Evolutionary conservation across 1,140 invertebrate genomes (phyloP).

Genomic region (Drosophila novamexicana): DNA sequence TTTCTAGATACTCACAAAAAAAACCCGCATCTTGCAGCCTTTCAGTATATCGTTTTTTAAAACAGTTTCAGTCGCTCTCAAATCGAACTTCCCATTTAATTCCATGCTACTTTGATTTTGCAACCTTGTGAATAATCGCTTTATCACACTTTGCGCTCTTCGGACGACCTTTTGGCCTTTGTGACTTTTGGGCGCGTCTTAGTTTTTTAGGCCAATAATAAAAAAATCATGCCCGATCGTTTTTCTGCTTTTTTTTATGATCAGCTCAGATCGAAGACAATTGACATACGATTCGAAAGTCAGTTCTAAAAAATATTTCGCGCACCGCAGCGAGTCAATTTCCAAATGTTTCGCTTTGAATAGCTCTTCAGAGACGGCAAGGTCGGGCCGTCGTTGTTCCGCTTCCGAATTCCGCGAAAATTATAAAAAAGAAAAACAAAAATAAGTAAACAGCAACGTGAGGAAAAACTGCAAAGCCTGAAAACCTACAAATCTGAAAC

Average conservation of each 20-base stretch:
- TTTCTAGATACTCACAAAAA: no score
- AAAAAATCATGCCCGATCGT: constrained; percentile 63
- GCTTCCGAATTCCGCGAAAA: constrained; percentile 75
- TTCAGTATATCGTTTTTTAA: background rate
- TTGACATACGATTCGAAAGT: constrained; percentile 45
- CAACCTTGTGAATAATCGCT: constrained; percentile 34
- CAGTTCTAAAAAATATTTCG: constrained; percentile 69
- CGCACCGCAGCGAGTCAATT: constrained; percentile 78
- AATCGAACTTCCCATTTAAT: background rate
- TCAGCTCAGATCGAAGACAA: constrained; percentile 22
- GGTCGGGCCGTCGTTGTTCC: constrained; percentile 55
- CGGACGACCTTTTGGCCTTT: no score
- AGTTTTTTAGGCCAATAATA: constrained; percentile 65
- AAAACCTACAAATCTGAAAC: constrained; percentile 73
- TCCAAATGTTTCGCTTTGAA: constrained; percentile 1
- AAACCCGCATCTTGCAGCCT: no score
- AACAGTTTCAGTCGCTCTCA: no score
- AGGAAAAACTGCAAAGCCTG: constrained; percentile 4
- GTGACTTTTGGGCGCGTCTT: constrained; percentile 8
- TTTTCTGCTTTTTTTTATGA: constrained; percentile 67
- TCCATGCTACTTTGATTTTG: background rate
- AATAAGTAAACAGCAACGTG: background rate
- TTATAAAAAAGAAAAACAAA: constrained; percentile 27
- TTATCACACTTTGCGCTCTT: background rate
- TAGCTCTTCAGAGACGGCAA: constrained; percentile 33